A percentile compares a stretch with the other conserved stretches of the same genome.
phyloP scores from a whole-genome alignment of 2,797 vertebrate species.

The Lutjanus campechanus region DNA sequence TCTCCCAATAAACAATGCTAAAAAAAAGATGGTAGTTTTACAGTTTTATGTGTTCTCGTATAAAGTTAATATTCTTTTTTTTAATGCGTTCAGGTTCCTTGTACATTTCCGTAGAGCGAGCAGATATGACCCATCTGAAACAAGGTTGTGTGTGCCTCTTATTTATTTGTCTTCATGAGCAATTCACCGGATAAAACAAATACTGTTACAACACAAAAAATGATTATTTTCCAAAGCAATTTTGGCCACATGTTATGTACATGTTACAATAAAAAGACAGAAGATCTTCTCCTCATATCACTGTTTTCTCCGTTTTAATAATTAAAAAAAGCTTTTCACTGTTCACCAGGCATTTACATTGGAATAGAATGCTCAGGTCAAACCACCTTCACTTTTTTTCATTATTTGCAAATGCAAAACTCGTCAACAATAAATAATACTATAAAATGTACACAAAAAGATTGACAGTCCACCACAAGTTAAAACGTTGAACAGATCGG shows the following conservation, averaged over 20 bases:
- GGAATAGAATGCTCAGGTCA: constrained; percentile 80
- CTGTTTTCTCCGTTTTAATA: constrained; percentile 79
- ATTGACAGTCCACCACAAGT: constrained; percentile 87
- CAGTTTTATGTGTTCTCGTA: not conserved
- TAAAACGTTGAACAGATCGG: constrained; percentile 83
- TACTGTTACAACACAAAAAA: constrained; percentile 90
- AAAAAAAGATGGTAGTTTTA: not conserved
- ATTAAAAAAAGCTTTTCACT: constrained; percentile 80
- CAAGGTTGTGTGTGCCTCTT: constrained; percentile 79
- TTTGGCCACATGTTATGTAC: constrained; percentile 88
- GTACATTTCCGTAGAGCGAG: not conserved
- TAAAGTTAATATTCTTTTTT: not conserved
- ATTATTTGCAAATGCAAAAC: constrained; percentile 87
- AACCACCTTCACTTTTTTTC: constrained; percentile 75
- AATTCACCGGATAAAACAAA: constrained; percentile 89
- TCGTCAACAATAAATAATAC: constrained; percentile 91
- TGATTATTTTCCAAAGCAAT: constrained; percentile 80
- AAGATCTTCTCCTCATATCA: constrained; percentile 70
- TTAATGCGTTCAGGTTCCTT: not conserved
- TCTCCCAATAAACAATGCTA: not conserved
- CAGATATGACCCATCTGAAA: constrained; percentile 56
- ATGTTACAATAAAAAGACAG: constrained; percentile 87
- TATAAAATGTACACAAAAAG: constrained; percentile 90
- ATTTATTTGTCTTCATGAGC: constrained; percentile 89
- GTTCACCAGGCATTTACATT: constrained; percentile 81